A percentile compares a stretch with the other conserved stretches of the same genome.
These are phyloP conservation scores for Plecotus auritus DNA, from an alignment of 2,113 vertebrate genomes.

Conservation along the genomic window DNA sequence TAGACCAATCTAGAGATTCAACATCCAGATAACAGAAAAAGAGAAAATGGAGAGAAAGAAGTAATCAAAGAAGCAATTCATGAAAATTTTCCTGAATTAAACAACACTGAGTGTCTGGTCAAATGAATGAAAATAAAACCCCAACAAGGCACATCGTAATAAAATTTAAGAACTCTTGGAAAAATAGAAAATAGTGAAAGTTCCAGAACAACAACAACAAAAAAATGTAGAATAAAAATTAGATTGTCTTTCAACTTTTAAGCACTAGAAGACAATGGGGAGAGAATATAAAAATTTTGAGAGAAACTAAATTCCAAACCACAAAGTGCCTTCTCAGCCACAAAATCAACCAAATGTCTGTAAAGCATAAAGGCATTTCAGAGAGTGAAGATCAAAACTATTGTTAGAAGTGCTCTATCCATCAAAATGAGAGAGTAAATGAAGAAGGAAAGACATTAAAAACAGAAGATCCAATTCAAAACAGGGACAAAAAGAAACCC, in stretches of 20 bases:
- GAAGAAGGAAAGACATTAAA: neutral
- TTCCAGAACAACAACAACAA: neutral
- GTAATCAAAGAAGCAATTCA: neutral
- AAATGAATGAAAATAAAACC: neutral
- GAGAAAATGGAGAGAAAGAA: neutral
- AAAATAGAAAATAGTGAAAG: neutral
- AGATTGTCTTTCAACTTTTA: conserved; percentile 18
- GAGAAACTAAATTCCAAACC: neutral
- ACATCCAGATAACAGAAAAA: neutral
- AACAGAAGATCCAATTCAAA: neutral
- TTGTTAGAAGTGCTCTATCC: neutral
- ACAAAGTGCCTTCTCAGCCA: neutral
- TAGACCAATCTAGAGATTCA: neutral
- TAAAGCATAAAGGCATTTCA: neutral
- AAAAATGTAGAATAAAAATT: neutral
- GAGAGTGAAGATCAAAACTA: neutral
- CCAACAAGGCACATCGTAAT: neutral
- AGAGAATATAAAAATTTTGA: neutral
- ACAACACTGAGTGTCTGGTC: neutral
- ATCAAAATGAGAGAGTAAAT: neutral
- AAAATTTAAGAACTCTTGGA: neutral
- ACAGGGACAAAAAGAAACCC: neutral
- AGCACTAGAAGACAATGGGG: neutral
- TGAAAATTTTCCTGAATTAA: neutral
- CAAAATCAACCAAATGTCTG: neutral